Evolutionary conservation across 2,797 vertebrate genomes (phyloP).

Genomic region (Pteropus rufus): DNA sequence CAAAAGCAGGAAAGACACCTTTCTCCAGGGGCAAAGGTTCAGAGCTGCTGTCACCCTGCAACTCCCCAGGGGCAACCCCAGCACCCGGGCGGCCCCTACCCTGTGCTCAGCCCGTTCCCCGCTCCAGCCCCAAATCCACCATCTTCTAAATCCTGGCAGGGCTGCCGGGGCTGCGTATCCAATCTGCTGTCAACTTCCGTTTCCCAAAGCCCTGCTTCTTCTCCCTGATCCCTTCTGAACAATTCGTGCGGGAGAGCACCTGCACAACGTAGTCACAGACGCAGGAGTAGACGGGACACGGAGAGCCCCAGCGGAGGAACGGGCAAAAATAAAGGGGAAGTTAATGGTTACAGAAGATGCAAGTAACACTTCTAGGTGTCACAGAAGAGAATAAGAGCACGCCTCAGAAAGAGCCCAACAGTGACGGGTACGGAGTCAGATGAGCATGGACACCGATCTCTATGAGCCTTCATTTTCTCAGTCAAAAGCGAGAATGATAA

Average conservation of each 20-base stretch:
- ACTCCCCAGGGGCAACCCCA: not conserved
- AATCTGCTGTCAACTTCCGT: accelerated
- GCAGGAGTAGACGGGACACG: accelerated
- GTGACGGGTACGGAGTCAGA: not conserved
- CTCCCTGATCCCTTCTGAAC: accelerated
- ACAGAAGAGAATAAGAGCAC: accelerated
- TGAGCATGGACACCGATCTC: accelerated
- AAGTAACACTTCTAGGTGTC: not conserved
- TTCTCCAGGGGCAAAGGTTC: not conserved
- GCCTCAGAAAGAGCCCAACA: accelerated
- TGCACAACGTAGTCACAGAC: accelerated
- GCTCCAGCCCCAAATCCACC: not conserved
- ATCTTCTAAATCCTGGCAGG: not conserved
- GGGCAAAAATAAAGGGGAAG: not conserved
- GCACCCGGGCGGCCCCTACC: accelerated
- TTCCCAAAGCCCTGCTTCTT: not conserved
- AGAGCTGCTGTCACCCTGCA: accelerated
- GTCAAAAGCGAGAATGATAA: not conserved
- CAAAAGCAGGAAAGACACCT: not conserved
- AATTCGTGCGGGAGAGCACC: not conserved
- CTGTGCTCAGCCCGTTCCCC: accelerated
- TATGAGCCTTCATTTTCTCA: not conserved
- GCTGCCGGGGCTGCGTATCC: not conserved
- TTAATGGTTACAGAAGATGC: no score
- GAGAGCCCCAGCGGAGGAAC: accelerated